A percentile compares a stretch with the other conserved stretches of the same genome.
Evolutionary conservation across 2,113 vertebrate species (phyloP).

Genomic region (Chionis minor): DNA sequence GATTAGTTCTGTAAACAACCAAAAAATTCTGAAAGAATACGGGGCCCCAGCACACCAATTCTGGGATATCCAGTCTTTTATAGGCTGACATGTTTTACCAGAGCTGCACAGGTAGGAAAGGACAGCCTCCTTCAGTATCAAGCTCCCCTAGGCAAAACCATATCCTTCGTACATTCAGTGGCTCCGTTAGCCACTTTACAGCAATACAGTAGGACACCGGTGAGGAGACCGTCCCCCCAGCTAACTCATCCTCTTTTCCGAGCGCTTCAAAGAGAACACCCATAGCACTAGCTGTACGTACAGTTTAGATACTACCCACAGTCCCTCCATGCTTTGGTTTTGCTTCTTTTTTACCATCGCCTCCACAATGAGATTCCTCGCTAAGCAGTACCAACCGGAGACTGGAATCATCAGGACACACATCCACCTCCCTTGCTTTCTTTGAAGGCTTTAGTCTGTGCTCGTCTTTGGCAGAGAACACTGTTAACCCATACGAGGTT

Average conservation of each 20-base stretch:
- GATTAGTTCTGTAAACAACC: not conserved
- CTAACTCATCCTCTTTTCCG: not conserved
- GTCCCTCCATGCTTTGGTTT: not conserved
- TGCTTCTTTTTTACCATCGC: not conserved
- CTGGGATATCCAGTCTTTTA: not conserved
- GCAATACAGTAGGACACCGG: not conserved
- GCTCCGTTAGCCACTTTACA: not conserved
- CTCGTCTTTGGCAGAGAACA: not conserved
- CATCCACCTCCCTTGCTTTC: not conserved
- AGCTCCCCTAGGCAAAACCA: not conserved
- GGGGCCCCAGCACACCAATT: too few species aligned
- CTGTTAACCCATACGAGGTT: accelerated
- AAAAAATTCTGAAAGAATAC: not conserved
- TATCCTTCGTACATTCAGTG: accelerated
- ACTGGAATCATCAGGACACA: not conserved
- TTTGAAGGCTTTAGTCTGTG: not conserved
- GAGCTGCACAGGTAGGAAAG: not conserved
- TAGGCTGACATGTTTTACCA: not conserved
- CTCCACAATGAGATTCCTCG: not conserved
- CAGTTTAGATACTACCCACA: not conserved
- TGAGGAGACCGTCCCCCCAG: not conserved
- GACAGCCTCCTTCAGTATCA: not conserved
- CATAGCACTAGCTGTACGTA: not conserved
- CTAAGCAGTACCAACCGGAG: not conserved
- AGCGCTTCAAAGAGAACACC: not conserved